Base-by-base conservation (phyloP, 2,113 vertebrate genomes). In the Pitta sordida region DNA sequence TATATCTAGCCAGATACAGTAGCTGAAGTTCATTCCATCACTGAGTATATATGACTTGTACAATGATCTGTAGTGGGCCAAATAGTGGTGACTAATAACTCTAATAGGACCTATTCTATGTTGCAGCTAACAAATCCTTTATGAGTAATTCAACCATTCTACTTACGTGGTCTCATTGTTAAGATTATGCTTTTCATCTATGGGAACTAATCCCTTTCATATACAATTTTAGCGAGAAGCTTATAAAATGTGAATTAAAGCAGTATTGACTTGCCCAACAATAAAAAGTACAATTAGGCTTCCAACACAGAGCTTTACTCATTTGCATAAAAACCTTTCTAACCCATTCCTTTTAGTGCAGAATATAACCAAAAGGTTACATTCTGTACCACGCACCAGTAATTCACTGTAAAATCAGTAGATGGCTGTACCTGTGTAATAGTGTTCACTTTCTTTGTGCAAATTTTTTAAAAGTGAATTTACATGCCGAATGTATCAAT, bases 271-370 rank as follows among this genome's bases (percentile, higher is more conserved):
- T 98, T 98, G 97, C 97, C 96, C 97, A 98, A 98, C 97, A 98
- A 98, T 98, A 98, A 98, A 98, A 98, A 97, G 97, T 97, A 98
- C 98, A 98, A 98, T 98, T 98, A 98, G 97, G 94, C 96, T 98
- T 97, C 97, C 97, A 97, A 98, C 97, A 97, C 96, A 98, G 97
- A 97, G 95, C 95, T 93, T 97, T 97, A 86, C 96, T 97, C 90
- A 98, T 98, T 98, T 98, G 92, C 98, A 98, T 98, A 97, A 98
- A 98, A 98, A 97, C 96, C 97, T 97, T 96, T 98, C 97, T 97
- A 97, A 96, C 97, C 95, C 96, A 95, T 97, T 97, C 93, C 96
- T 97, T 98, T 98, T 96, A 97, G 93, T 92, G 88, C 65, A 94
- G 96, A 97, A 96, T 96, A 97, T 97, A 98, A 98, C 97, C 96